Conservation (phyloP, 2,113 vertebrate genomes). For the Lynx canadensis region DNA sequence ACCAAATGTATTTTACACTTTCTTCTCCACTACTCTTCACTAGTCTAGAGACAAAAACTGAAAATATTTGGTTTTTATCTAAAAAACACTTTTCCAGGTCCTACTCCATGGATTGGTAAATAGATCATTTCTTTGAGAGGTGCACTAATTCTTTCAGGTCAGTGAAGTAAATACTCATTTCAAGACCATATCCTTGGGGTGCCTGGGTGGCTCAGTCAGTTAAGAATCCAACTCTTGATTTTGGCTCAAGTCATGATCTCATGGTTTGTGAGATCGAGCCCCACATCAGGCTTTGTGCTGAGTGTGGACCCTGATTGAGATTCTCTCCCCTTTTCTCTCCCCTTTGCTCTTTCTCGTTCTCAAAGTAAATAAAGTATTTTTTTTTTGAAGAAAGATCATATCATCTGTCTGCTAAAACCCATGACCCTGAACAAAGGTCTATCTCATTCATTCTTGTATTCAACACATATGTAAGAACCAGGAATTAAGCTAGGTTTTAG, state of each 20-base stretch:
- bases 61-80: not conserved
- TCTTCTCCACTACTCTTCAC: not conserved
- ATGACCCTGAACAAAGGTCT: not conserved
- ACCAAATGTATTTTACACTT: not conserved
- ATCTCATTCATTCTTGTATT: not conserved
- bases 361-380: too few species aligned
- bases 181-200: not conserved
- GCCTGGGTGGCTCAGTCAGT: too few species aligned
- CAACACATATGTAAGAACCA: not conserved
- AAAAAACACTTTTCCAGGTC: not conserved
- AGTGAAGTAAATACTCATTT: not conserved
- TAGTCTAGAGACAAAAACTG: not conserved
- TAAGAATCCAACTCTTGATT: too few species aligned
- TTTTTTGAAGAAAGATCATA: too few species aligned
- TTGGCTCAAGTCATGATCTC: too few species aligned
- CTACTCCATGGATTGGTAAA: not conserved
- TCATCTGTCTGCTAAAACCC: not conserved
- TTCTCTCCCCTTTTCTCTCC: too few species aligned
- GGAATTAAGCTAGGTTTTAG: not conserved
- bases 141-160: not conserved
- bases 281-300: too few species aligned
- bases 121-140: not conserved
- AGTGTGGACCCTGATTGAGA: too few species aligned
- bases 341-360: too few species aligned
- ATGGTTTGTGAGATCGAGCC: too few species aligned